These are phyloP conservation scores for Diacarnus erythraeanus DNA, from an alignment of 37 sponge, comb jelly and placozoan species.

Conservation along the genomic window DNA sequence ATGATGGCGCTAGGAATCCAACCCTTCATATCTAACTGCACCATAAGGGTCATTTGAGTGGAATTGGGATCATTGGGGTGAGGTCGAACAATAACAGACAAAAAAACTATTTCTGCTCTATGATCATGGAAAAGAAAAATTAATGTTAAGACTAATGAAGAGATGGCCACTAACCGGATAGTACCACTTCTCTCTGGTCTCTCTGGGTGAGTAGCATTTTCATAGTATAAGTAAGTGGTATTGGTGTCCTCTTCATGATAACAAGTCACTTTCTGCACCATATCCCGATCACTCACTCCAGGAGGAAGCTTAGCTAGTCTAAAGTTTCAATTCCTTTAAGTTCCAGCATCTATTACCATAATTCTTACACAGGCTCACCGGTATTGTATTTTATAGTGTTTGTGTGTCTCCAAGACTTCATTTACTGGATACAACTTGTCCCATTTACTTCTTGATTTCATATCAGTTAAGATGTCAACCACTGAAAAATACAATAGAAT, in stretches of 20 bases:
- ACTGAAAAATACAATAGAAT: slow-evolving; percentile 26
- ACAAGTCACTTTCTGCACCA: slow-evolving; percentile 38
- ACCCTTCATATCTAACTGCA: slow-evolving; percentile 70
- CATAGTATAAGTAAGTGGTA: slow-evolving; percentile 43
- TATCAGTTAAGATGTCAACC: slow-evolving; percentile 35
- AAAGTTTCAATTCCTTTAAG: too few species aligned
- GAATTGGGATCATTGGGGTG: slow-evolving; percentile 59
- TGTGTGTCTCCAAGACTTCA: slow-evolving; percentile 50
- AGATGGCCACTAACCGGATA: not conserved
- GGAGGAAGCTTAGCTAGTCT: slow-evolving; percentile 42
- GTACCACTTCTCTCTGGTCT: not conserved
- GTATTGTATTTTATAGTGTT: slow-evolving; percentile 46
- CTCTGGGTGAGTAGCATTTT: slow-evolving; percentile 27
- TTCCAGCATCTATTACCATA: not conserved
- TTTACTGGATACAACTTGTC: slow-evolving; percentile 52
- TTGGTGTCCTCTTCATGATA: slow-evolving; percentile 34
- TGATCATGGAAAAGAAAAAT: not conserved
- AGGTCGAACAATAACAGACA: slow-evolving; percentile 59
- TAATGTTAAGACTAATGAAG: not conserved
- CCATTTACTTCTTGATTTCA: slow-evolving; percentile 40
- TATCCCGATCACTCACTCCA: slow-evolving; percentile 36
- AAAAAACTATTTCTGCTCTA: slow-evolving; percentile 70
- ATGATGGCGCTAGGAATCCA: slow-evolving; percentile 67
- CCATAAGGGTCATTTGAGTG: slow-evolving; percentile 38
- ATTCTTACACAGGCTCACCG: slow-evolving; percentile 28